phyloP scores from a whole-genome alignment of 53 echinoderm and acorn worm species.

The Hippasteria phrygiana region DNA sequence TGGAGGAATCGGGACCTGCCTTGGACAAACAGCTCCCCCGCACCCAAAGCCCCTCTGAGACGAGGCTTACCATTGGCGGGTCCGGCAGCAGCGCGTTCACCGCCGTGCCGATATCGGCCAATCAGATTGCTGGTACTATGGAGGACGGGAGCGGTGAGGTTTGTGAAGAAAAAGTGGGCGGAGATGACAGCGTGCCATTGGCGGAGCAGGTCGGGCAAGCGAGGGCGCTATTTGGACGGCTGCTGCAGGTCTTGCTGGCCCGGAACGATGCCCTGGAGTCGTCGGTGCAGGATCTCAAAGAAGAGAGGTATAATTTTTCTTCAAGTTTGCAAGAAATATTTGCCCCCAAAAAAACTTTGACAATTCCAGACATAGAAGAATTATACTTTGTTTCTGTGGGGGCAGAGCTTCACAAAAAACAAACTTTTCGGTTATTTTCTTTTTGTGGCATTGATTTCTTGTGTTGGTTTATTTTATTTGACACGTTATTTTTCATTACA shows the following conservation, averaged over 20 bases:
- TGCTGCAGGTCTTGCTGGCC: conserved; percentile 59
- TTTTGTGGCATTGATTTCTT: too few species aligned
- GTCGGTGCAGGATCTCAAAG: conserved; percentile 63
- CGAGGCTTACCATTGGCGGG: conserved; percentile 66
- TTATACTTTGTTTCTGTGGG: too few species aligned
- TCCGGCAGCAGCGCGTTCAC: conserved; percentile 80
- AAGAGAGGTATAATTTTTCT: conserved; percentile 58
- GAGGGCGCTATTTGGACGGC: conserved; percentile 38
- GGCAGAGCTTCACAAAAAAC: too few species aligned
- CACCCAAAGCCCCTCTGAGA: conserved; percentile 40
- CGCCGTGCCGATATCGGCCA: conserved; percentile 48
- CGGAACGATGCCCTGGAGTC: conserved; percentile 45
- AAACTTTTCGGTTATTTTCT: too few species aligned
- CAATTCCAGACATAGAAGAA: too few species aligned
- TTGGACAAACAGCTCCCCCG: background rate
- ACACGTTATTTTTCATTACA: too few species aligned
- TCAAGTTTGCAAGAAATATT: background rate
- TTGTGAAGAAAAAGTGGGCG: conserved; percentile 8
- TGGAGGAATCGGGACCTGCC: background rate
- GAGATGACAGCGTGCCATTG: conserved; percentile 37
- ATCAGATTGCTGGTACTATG: background rate
- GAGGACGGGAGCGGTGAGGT: background rate
- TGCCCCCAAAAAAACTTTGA: background rate
- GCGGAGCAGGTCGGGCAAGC: conserved; percentile 69
- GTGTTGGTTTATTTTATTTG: too few species aligned